Evolutionary conservation across 2,888 invertebrate genomes (phyloP), one percentile per base, ranked within the genome.

Genomic region (Periphyllus acericola): DNA sequence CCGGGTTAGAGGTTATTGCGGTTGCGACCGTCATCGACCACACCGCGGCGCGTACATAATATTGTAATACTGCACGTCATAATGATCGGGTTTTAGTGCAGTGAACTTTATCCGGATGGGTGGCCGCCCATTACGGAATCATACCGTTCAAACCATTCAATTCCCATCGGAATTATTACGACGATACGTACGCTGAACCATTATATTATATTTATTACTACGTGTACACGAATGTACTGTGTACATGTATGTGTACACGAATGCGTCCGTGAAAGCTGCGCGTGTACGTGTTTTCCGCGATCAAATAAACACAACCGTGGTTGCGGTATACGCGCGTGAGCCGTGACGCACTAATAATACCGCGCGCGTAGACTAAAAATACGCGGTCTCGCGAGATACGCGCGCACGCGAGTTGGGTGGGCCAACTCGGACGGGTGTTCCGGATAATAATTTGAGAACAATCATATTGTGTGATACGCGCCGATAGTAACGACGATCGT

Each of bases 81-180:
- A 85, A 83, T 75, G 32, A 52, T 85, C 85, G 76, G 85, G 85
- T 85, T 85, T 85, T 85, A 85, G 85, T 71, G 52, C 85, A 68
- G 85, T 78, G 85, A 85, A 85, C 85, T 78, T 78, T 85, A 78
- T 78, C 83, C 19, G 29, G 85, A 68, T 66, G 75, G 85, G 85
- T 68, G 66, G 85, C 75, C 75, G 66, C 84, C 84, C 78, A 46
- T 76, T 84, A 84, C 84, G 66, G 32, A 66, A 71, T 71, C 66
- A n/a, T 40, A 66, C 66, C 25, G 40, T 36, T 60, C 25, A 76
- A n/a, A 78, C 68, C 85, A n/a, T 85, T 71, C 78, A 52, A 71
- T 85, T 85, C 78, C n/a, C 76, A 66, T 85, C 34, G 60, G 11
- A 11, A 32, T 21, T 76, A 32, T 36, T 36, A 36, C 6, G 3